phyloP scores from a whole-genome alignment of 2,113 vertebrate species.

The Corythornis madagascariensis region DNA sequence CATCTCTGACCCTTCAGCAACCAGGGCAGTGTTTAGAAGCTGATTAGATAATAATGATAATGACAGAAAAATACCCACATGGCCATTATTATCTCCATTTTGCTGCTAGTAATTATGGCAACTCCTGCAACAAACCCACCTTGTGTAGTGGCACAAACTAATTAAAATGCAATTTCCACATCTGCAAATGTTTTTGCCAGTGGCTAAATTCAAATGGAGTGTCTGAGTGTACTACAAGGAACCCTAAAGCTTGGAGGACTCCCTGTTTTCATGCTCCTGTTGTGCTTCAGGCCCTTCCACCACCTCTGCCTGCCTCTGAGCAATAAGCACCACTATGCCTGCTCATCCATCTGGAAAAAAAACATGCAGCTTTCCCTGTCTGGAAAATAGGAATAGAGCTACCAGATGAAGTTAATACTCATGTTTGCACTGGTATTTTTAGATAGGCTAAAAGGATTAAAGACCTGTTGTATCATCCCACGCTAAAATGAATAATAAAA shows the following conservation, averaged over 20 bases:
- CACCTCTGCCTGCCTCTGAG: neutral
- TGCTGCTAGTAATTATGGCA: neutral
- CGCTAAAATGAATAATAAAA: neutral
- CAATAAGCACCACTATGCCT: neutral
- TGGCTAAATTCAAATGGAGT: slow-evolving; percentile 35
- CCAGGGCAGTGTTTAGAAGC: neutral
- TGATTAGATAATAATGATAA: slow-evolving; percentile 44
- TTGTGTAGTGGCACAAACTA: slow-evolving; percentile 44
- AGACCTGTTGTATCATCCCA: neutral
- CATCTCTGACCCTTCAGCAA: neutral
- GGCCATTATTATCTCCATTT: slow-evolving; percentile 8
- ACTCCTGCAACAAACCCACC: slow-evolving; percentile 20
- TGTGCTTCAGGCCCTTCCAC: neutral
- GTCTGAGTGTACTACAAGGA: neutral
- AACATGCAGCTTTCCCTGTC: neutral
- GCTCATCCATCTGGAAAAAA: neutral
- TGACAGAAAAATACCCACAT: slow-evolving; percentile 20
- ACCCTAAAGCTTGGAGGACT: neutral
- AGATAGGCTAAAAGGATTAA: neutral
- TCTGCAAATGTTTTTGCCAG: slow-evolving; percentile 55
- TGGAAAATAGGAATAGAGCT: neutral
- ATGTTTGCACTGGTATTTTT: neutral
- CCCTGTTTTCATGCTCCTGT: neutral
- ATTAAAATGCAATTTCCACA: slow-evolving; percentile 65
- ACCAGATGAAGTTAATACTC: neutral